A percentile compares a stretch with the other conserved stretches of the same genome.
phyloP scores from a whole-genome alignment of 2,888 invertebrate genomes.

The Cheilosia vulpina region DNA sequence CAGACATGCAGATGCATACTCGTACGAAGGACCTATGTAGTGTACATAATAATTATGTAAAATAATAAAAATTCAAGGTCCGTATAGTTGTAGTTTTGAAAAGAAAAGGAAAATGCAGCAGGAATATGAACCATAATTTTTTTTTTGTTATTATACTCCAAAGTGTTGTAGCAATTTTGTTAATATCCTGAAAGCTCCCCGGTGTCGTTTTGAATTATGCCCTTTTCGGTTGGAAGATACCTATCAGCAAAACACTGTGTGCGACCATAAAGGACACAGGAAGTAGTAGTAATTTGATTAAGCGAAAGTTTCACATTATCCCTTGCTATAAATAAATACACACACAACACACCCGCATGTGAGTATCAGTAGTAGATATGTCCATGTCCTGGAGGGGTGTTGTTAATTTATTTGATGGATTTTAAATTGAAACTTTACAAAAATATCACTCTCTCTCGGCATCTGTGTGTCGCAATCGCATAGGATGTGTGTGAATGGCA shows the following conservation, averaged over 20 bases:
- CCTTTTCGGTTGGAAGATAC: conserved; percentile 52
- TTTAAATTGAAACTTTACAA: conserved; percentile 65
- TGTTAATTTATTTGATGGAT: conserved; percentile 72
- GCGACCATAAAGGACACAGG: conserved; percentile 22
- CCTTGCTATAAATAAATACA: conserved; percentile 14
- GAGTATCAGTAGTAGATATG: neutral
- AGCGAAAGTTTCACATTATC: conserved; percentile 66
- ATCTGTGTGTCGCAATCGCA: neutral
- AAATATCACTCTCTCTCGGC: conserved; percentile 17
- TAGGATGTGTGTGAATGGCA: neutral
- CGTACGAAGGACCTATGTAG: neutral
- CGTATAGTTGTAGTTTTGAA: neutral
- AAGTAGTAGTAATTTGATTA: conserved; percentile 64
- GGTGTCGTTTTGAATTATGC: conserved; percentile 67
- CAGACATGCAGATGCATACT: conserved; percentile 12
- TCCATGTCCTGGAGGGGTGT: conserved; percentile 15
- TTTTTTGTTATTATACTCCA: conserved; percentile 27
- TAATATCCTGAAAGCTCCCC: conserved; percentile 63
- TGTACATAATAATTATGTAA: conserved; percentile 18
- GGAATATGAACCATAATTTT: neutral
- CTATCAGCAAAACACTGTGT: conserved; percentile 23
- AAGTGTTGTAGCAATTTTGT: conserved; percentile 66
- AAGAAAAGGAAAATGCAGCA: neutral
- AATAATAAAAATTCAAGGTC: conserved; percentile 14
- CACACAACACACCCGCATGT: neutral